Evolutionary conservation across 2,888 invertebrate species (phyloP).

Genomic region (Electrophaes corylata): DNA sequence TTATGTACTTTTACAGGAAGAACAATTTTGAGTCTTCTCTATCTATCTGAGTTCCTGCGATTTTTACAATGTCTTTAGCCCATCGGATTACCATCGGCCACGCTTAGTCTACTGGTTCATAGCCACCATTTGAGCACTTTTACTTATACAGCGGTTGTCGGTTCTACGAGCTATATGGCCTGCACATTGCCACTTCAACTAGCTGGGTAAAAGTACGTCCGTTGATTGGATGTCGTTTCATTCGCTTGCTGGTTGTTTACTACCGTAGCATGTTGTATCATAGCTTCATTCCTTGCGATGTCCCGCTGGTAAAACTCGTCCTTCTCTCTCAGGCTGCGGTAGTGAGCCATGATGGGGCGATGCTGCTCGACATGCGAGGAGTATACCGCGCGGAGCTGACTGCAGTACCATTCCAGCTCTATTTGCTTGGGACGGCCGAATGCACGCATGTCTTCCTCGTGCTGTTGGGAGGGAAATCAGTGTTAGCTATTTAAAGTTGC

Average conservation of each 20-base stretch:
- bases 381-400: conserved; percentile 68
- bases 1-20: too few relatives aligned
- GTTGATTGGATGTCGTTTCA: too few relatives aligned
- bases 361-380: conserved; percentile 67
- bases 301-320: conserved; percentile 82
- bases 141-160: too few relatives aligned
- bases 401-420: conserved; percentile 71
- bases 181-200: too few relatives aligned
- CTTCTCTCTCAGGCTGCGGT: conserved; percentile 69
- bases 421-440: conserved; percentile 71
- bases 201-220: too few relatives aligned
- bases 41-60: too few relatives aligned
- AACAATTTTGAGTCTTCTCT: too few relatives aligned
- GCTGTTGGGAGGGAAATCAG: conserved; percentile 47
- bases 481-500: background rate
- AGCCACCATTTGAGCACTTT: too few relatives aligned
- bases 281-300: conserved; percentile 68
- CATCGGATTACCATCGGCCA: too few relatives aligned
- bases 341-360: conserved; percentile 75
- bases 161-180: too few relatives aligned
- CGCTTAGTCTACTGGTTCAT: too few relatives aligned
- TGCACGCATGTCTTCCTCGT: conserved; percentile 71
- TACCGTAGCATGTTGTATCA: conserved; percentile 67
- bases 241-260: background rate
- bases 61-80: too few relatives aligned